A percentile compares a stretch with the other conserved stretches of the same genome.
These are phyloP conservation scores for Mus musculus DNA, from an alignment of 2,113 vertebrate species.

Conservation along the genomic window GRCm39 chr15:91867501-91868000, in stretches of 20 bases:
- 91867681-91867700: neutral
- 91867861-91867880: neutral
- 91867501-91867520: neutral
- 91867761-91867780: neutral
- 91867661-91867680: neutral
- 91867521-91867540: neutral
- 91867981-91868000: neutral
- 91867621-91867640: neutral
- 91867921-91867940: too few relatives aligned
- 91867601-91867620: neutral
- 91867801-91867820: neutral
- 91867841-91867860: neutral
- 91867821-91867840: neutral
- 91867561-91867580: neutral
- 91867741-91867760: neutral
- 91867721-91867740: neutral
- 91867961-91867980: neutral
- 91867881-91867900: neutral
- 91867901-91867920: too few relatives aligned
- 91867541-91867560: conserved; percentile 1
- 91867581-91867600: neutral
- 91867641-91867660: neutral
- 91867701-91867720: neutral
- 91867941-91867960: too few relatives aligned
- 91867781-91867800: neutral